phyloP scores from a whole-genome alignment of 2,113 vertebrate genomes.

The Pelecanoides urinatrix region DNA sequence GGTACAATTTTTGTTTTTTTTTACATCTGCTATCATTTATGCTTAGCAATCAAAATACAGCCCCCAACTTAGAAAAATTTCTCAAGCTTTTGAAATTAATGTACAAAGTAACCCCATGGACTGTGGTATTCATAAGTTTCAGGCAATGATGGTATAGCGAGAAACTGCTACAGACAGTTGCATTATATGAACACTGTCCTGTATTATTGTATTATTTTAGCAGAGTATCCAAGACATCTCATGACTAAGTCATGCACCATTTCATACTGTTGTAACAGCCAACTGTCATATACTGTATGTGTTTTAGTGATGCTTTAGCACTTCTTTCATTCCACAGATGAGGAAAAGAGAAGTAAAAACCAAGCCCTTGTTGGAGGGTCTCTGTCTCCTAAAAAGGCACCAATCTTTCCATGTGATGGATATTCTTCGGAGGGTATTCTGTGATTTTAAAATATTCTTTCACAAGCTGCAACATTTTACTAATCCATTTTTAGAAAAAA shows the following conservation, averaged over 20 bases:
- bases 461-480: not conserved
- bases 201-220: not conserved
- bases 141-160: not conserved
- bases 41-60: not conserved
- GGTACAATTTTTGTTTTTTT: not conserved
- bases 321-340: not conserved
- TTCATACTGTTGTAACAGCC: not conserved
- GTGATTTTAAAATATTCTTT: not conserved
- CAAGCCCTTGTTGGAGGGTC: not conserved
- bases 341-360: not conserved
- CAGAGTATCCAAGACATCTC: not conserved
- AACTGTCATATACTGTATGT: not conserved
- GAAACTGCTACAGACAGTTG: not conserved
- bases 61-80: not conserved
- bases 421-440: not conserved
- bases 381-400: not conserved
- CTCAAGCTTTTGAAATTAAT: not conserved
- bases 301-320: not conserved
- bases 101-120: not conserved
- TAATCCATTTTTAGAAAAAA: not conserved
- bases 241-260: not conserved
- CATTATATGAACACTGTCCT: not conserved
- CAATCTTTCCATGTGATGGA: not conserved
- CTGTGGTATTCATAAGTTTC: not conserved
- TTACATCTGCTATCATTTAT: not conserved